A percentile compares a stretch with the other conserved stretches of the same genome.
phyloP scores from a whole-genome alignment of 2,113 vertebrate genomes.

The Sander vitreus region DNA sequence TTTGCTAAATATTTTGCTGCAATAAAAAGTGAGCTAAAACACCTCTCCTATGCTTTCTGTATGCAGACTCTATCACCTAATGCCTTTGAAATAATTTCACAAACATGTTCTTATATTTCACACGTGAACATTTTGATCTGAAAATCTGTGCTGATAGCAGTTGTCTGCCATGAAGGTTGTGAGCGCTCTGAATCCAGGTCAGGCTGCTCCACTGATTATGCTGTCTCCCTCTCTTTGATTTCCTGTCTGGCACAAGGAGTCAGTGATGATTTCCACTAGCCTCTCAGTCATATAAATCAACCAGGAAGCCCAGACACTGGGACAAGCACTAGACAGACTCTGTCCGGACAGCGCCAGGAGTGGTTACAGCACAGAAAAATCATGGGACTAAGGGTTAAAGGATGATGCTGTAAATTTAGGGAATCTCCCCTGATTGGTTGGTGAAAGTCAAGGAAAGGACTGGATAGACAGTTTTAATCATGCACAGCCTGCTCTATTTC shows the following conservation, averaged over 20 bases:
- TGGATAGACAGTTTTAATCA: background rate
- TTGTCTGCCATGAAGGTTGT: constrained; percentile 38
- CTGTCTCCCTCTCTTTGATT: constrained; percentile 72
- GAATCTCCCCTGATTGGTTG: constrained; percentile 61
- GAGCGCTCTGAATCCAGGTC: constrained; percentile 64
- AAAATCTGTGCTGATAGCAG: constrained; percentile 29
- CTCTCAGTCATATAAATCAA: constrained; percentile 72
- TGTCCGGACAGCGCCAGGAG: constrained; percentile 72
- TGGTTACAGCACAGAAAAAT: constrained; percentile 80
- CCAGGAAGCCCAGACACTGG: constrained; percentile 48
- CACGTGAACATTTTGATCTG: constrained; percentile 26
- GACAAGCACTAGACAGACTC: constrained; percentile 34
- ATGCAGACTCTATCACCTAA: background rate
- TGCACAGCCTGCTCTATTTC: background rate
- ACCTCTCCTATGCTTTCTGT: background rate
- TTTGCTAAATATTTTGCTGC: background rate
- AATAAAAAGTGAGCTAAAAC: background rate
- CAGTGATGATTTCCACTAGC: constrained; percentile 72
- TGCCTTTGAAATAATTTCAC: background rate
- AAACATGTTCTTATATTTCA: background rate
- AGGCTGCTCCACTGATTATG: constrained; percentile 70
- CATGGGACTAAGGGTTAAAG: constrained; percentile 82
- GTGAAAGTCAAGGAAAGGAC: constrained; percentile 69
- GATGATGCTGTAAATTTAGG: constrained; percentile 83
- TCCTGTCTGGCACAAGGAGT: constrained; percentile 74